A percentile compares a stretch with the other conserved stretches of the same genome.
phyloP scores from a whole-genome alignment of 2,888 invertebrate genomes.

The Lasioglossum pauxillum region DNA sequence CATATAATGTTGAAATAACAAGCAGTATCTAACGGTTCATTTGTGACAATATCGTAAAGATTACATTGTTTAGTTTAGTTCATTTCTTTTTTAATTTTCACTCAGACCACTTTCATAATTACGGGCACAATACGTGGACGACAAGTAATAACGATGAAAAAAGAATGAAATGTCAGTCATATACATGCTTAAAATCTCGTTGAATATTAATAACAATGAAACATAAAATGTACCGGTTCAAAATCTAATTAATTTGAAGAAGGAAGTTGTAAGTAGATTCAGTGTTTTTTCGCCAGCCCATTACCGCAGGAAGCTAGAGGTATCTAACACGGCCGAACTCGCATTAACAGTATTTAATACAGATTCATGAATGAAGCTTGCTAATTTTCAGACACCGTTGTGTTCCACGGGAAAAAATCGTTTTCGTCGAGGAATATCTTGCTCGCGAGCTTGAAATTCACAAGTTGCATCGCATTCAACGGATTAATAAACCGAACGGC shows the following conservation, averaged over 20 bases:
- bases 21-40: no score
- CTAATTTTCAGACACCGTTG: not conserved
- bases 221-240: not conserved
- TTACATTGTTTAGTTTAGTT: no score
- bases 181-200: not conserved
- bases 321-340: not conserved
- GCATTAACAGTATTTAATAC: not conserved
- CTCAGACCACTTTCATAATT: no score
- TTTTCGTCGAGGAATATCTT: not conserved
- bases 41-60: no score
- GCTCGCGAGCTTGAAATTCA: not conserved
- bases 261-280: not conserved
- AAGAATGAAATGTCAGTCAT: not conserved
- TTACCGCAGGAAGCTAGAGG: not conserved
- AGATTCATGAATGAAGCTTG: not conserved
- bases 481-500: constrained; percentile 38
- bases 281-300: not conserved
- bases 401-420: not conserved
- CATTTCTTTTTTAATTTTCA: no score
- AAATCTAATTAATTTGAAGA: not conserved
- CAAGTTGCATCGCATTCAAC: constrained; percentile 25
- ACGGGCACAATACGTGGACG: no score
- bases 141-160: not conserved
- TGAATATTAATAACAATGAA: not conserved
- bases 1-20: no score